phyloP scores from a whole-genome alignment of 1,140 invertebrate genomes.

The Archivesica marissinica region DNA sequence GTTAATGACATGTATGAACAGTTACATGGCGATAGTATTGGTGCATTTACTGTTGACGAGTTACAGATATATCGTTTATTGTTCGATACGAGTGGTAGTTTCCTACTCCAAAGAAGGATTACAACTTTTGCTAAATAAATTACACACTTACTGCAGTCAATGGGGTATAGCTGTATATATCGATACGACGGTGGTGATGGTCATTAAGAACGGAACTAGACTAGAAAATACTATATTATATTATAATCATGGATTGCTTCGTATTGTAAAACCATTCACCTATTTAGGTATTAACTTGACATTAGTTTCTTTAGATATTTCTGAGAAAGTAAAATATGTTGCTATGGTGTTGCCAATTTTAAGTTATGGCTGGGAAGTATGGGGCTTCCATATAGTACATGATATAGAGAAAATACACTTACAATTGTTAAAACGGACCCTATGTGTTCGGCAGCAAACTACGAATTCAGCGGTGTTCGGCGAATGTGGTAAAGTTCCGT shows the following conservation, averaged over 20 bases:
- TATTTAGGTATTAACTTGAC: slow-evolving; percentile 7
- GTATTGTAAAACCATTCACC: background rate
- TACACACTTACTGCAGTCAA: background rate
- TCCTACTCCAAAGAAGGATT: slow-evolving; percentile 13
- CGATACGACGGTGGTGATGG: background rate
- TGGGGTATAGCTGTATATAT: background rate
- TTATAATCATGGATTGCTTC: background rate
- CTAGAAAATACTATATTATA: background rate
- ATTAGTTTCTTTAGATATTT: background rate
- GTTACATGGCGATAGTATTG: too few species aligned
- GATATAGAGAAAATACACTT: background rate
- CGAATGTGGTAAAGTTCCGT: background rate
- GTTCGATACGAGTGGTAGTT: background rate
- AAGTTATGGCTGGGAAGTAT: background rate
- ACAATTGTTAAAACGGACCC: background rate
- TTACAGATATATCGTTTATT: background rate
- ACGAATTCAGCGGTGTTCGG: background rate
- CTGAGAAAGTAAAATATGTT: background rate
- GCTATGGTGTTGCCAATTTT: background rate
- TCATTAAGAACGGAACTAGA: slow-evolving; percentile 30
- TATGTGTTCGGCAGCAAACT: background rate
- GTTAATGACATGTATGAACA: slow-evolving; percentile 26
- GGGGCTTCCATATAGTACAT: background rate
- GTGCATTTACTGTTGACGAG: too few species aligned
- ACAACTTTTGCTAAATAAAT: background rate